Base-by-base conservation (phyloP, 2,113 vertebrate genomes). In the Corydoras maculifer region DNA sequence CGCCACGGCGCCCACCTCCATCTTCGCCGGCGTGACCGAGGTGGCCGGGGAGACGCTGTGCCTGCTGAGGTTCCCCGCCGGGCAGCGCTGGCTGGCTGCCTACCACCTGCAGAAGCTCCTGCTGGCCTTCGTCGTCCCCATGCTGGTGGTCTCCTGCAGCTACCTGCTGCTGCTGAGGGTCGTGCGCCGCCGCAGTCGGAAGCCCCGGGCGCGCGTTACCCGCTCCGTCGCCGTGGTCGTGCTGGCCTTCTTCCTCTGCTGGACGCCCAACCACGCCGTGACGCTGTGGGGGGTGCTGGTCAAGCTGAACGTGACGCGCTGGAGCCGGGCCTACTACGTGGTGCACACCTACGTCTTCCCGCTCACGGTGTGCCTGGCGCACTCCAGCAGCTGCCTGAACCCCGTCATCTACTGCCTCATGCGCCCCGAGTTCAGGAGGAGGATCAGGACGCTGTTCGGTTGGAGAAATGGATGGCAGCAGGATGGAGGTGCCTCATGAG, bases 381-480 rank as follows among this genome's bases (percentile, higher is more conserved):
- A 91, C 78, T 82, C 88, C 30, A 91, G 89, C 84, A 91, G 90
- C 79, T 91, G 90, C 70, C 80, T 91, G n/a, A 91, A 91, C 77
- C 89, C 89, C 0, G 64, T 90, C 1, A 88, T 91, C 51, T 91
- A 91, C 80, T 91, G 89, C 70, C 86, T 91, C 13, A 87, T 84
- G 83, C 83, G 89, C 69, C 80, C 58, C 35, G 89, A 91, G 80
- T 91, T 89, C 62, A 78, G 90, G 68, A 69, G 84, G 61, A 88
- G 87, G 65, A 74, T 90, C 8, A 83, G 62, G 18, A n/a, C n/a
- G n/a, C n/a, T n/a, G n/a, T n/a, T n/a, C n/a, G n/a, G n/a, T n/a
- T n/a, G n/a, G n/a, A n/a, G n/a, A n/a, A n/a, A n/a, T n/a, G n/a
- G n/a, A n/a, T n/a, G n/a, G n/a, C n/a, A n/a, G n/a, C n/a, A n/a